Evolutionary conservation across 2,113 vertebrate genomes (phyloP).

Genomic region (Actinemys pallida): DNA sequence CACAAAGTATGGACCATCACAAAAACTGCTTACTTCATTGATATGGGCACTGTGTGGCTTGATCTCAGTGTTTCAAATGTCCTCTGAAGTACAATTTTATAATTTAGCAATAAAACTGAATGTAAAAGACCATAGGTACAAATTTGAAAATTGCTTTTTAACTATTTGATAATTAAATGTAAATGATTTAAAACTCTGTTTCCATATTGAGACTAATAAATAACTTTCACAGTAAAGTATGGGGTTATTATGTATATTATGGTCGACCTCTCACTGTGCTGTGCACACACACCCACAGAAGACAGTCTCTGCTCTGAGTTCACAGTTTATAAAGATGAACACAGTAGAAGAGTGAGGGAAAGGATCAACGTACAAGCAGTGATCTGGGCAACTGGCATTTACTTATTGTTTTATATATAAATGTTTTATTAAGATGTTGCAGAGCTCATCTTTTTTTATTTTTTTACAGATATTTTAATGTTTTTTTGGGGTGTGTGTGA

Average conservation of each 20-base stretch:
- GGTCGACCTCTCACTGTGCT: fast-evolving
- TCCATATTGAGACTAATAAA: not conserved
- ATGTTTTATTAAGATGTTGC: not conserved
- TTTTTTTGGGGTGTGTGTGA: fast-evolving
- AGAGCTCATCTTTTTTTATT: not conserved
- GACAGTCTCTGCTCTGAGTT: fast-evolving
- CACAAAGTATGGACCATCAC: not conserved
- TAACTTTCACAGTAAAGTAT: not conserved
- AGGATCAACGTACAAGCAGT: fast-evolving
- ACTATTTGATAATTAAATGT: not conserved
- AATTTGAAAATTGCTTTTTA: not conserved
- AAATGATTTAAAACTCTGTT: not conserved
- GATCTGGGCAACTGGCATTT: fast-evolving
- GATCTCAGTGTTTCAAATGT: not conserved
- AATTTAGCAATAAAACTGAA: not conserved
- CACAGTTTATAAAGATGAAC: not conserved
- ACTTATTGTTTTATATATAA: fast-evolving
- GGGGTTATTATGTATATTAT: fast-evolving
- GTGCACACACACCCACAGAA: fast-evolving
- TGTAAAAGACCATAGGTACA: not conserved
- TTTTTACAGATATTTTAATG: not conserved
- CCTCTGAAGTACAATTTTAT: not conserved
- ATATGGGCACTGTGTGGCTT: not conserved
- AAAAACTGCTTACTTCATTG: not conserved
- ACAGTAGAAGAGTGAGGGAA: fast-evolving